Percentiles rank a stretch among this genome's conserved stretches.
These are phyloP conservation scores for Tylochromis polylepis DNA, from an alignment of 2,113 vertebrate genomes.

Conservation along the genomic window DNA sequence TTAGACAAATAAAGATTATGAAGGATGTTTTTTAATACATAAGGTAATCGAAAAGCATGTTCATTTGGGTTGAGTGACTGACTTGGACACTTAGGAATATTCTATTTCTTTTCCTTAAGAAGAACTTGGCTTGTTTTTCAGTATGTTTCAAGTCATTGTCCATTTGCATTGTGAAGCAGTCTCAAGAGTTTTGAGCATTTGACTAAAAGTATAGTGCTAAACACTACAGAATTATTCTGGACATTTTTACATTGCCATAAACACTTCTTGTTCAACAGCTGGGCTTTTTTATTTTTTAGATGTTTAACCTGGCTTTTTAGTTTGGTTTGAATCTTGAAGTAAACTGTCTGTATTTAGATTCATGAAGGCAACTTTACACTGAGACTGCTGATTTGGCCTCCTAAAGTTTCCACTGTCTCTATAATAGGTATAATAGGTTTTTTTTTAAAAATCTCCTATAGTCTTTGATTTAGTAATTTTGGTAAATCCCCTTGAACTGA, in stretches of 20 bases:
- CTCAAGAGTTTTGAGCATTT: neutral
- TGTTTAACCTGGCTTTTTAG: neutral
- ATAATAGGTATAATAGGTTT: neutral
- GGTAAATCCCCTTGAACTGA: neutral
- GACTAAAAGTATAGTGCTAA: neutral
- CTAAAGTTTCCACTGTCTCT: neutral
- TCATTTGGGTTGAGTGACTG: neutral
- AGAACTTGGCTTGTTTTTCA: neutral
- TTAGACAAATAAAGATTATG: neutral
- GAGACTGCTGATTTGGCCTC: neutral
- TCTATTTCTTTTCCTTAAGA: neutral
- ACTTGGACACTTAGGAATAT: neutral
- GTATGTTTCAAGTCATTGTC: neutral
- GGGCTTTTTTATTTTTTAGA: neutral
- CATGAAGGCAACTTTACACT: neutral
- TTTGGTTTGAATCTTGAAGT: neutral
- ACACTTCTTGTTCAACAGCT: neutral
- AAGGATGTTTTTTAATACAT: neutral
- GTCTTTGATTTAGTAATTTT: neutral
- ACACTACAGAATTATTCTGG: neutral
- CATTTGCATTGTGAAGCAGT: neutral
- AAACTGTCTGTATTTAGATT: neutral
- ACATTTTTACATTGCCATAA: neutral
- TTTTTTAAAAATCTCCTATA: neutral
- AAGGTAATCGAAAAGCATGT: neutral